Base-by-base conservation (phyloP, 2,888 invertebrate species). In the Orthosia cruda region DNA sequence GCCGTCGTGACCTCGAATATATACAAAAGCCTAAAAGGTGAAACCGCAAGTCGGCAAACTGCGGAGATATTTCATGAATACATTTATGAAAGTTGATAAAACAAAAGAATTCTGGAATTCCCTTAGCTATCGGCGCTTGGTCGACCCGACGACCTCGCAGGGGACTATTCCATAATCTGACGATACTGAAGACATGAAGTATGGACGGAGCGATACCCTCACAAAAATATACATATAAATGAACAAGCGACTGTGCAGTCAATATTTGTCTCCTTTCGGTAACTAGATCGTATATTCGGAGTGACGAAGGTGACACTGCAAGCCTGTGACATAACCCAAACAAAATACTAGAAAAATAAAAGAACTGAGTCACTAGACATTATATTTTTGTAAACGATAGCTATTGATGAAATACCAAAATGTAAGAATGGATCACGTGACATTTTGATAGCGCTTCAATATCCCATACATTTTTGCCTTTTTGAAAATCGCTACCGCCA, bases 11-110 rank as follows among this genome's bases (percentile, higher is more conserved):
- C 55, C 64, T 61, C 20, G 61, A 61, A 77, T 61, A 40, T 52
- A 50, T 20, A 54, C 63, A 82, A 52, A 78, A 70, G 16, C 26
- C 18, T 50, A 64, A 77, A 77, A 71, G 55, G 71, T 64, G 54
- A 67, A 63, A 54, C 47, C 63, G 15, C 57, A 61, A 64, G 64
- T 57, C 32, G 18, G 26, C 62, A 78, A 81, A 67, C 57, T 50
- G 54, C 54, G 58, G 18, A 50, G 69, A 69, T 77, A 64, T 68
- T 82, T 70, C 83, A 71, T 83, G 72, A 80, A 83, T 80, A 80
- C 65, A 70, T 83, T 78, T 83, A 83, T 71, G 83, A 71, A 83
- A 83, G 62, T 78, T 83, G 79, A 79, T 71, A 83, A 71, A 83
- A 80, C 71, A 79, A 80, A 83, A 78, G 80, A 71, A 83, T 66